Percentiles rank a stretch among this genome's conserved stretches.
phyloP scores from a whole-genome alignment of 2,888 invertebrate genomes.

The Ischnura elegans region DNA sequence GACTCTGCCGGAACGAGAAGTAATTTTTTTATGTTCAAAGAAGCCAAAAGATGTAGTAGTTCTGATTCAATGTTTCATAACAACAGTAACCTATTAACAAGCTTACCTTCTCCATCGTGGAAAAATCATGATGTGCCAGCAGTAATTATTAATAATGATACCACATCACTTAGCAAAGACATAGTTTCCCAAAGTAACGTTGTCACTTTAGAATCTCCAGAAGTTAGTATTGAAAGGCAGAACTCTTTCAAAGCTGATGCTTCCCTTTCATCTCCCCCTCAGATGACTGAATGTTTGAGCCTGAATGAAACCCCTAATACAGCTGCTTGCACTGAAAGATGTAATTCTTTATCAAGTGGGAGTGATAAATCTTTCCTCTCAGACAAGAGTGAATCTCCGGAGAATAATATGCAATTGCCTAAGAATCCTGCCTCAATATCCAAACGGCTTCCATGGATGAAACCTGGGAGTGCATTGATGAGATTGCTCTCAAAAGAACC shows the following conservation, averaged over 20 bases:
- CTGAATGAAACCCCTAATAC: neutral
- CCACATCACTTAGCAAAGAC: neutral
- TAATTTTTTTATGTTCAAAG: conserved; percentile 22
- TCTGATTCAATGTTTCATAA: neutral
- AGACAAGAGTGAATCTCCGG: conserved; percentile 9
- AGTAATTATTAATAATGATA: neutral
- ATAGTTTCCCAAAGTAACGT: neutral
- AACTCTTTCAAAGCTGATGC: neutral
- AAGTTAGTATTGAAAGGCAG: neutral
- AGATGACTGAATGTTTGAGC: neutral
- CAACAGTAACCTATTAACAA: neutral
- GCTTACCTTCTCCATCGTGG: neutral
- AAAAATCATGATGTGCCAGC: neutral
- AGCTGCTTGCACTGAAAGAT: neutral
- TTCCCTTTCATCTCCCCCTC: neutral
- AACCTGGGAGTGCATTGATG: conserved; percentile 33
- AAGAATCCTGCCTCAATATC: conserved; percentile 43
- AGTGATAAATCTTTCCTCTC: neutral
- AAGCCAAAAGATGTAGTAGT: conserved; percentile 1
- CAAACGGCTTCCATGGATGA: conserved; percentile 30
- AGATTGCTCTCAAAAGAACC: conserved; percentile 46
- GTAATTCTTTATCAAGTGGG: conserved; percentile 27
- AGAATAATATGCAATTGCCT: conserved; percentile 13
- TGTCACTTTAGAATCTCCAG: neutral
- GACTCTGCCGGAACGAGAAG: neutral